Base-by-base conservation (phyloP, 2,113 vertebrate genomes). In the Nesospiza acunhae region DNA sequence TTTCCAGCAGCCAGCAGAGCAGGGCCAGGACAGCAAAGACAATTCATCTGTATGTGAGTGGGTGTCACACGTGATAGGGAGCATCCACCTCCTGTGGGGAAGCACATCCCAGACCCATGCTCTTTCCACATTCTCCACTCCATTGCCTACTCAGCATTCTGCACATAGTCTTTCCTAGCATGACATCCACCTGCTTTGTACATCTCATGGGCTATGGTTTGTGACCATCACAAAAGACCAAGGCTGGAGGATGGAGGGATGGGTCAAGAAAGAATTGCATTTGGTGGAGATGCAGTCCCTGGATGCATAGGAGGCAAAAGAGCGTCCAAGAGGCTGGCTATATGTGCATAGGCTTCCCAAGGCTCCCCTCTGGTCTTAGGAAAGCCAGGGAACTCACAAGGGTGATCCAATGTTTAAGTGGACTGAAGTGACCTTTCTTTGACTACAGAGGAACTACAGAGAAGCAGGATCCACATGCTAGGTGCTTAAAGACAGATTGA, bases 131-230 rank as follows among this genome's bases (percentile, higher is more conserved):
- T 56, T 90, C 58, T 76, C 30, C 23, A 22, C 56, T 72, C 47
- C 52, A 33, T 4, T 41, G 9, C 4, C 35, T 39, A 5, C 44
- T 24, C 23, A 78, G 15, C 13, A 28, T 31, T 89, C 47, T 55
- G 15, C 22, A 22, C 0, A 0, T 23, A 49, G 0, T 2, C 22
- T 58, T 73, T 58, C 37, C n/a, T 33, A 69, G 23, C 28, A 52
- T 7, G 8, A 63, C 21, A 12, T 30, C 33, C 60, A 24, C 3
- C 1, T 46, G 37, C 4, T n/a, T 85, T 72, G 41, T 15, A 17
- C n/a, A 33, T 68, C 14, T 93, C 41, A 37, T 9, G 53, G n/a
- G 7, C 11, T 56, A 4, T 9, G 5, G 67, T 62, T 82, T 47
- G 15, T 58, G 55, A 20, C 17, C 50, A 22, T 41, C 3, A 0